Base-by-base conservation (phyloP, 2,113 vertebrate species). In the Heterotis niloticus region DNA sequence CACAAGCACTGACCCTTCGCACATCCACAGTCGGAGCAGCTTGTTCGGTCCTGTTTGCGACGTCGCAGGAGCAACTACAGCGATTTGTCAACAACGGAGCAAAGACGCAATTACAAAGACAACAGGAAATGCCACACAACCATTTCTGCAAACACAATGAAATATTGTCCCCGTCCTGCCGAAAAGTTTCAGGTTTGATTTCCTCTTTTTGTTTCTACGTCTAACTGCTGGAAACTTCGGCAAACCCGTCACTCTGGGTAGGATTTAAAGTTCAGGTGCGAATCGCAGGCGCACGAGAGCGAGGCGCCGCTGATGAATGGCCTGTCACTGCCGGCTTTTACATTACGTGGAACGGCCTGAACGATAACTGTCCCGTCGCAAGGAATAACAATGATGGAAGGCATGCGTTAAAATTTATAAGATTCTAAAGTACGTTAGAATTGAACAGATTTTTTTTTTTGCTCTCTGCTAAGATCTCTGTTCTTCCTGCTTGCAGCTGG, bases 351-450 rank as follows among this genome's bases (percentile, higher is more conserved):
- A 62, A 64, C 29, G 59, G n/a, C 74, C 74, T 64, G 24, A 62
- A 62, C 24, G 57, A 64, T 44, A 75, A 75, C 74, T 75, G 24
- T 75, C 62, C 28, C 24, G 62, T 62, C 74, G 12, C 13, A 75
- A 29, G 14, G 57, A 75, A 34, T 60, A 75, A 75, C 51, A 26
- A 56, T 57, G 71, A 56, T 18, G 56, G 52, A 57, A 24, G 23
- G 51, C 71, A 10, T 51, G 5, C n/a, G 18, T 74, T 74, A 74
- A 74, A 74, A 24, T 17, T 59, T 74, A 59, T 57, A 23, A 54
- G 28, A 59, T 59, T 51, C 71, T 59, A 57, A 74, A 74, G 9
- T 56, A 52, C 54, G 26, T 18, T 74, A 59, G 71, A 74, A 26
- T 23, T 57, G 71, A 74, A 54, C 26, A 57, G 52, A 57, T 44